Evolutionary conservation across 2,888 invertebrate genomes (phyloP).

Genomic region (Abrostola tripartita): DNA sequence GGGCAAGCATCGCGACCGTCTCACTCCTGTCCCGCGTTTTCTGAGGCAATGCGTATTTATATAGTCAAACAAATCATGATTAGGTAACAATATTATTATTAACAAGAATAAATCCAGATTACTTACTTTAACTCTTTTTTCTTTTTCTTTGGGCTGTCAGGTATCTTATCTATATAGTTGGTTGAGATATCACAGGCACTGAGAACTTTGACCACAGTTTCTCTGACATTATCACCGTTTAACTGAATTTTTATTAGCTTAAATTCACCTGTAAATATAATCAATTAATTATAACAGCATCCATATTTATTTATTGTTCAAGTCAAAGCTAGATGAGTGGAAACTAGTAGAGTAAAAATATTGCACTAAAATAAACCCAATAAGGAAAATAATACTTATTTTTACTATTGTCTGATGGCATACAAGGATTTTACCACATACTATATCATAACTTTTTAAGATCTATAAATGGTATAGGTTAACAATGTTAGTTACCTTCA

Average conservation of each 20-base stretch:
- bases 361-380: no score
- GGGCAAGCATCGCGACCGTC: not conserved
- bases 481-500: constrained; percentile 72
- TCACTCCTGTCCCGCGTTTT: not conserved
- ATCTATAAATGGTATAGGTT: no score
- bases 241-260: constrained; percentile 92
- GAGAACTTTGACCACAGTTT: constrained; percentile 92
- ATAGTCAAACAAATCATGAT: constrained; percentile 20
- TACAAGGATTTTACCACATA: no score
- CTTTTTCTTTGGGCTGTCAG: constrained; percentile 68
- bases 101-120: constrained; percentile 6
- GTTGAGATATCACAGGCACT: constrained; percentile 95
- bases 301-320: not conserved
- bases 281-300: not conserved
- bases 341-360: no score
- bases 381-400: no score
- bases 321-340: no score
- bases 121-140: constrained; percentile 70
- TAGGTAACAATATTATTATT: constrained; percentile 14
- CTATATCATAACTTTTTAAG: no score
- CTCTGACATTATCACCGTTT: constrained; percentile 90
- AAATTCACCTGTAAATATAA: constrained; percentile 88
- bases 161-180: constrained; percentile 94
- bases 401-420: no score
- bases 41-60: constrained; percentile 1